Evolutionary conservation across 2,797 vertebrate species (phyloP), one percentile per base, ranked within the genome.

Genomic region (Rhinogobio ventralis): DNA sequence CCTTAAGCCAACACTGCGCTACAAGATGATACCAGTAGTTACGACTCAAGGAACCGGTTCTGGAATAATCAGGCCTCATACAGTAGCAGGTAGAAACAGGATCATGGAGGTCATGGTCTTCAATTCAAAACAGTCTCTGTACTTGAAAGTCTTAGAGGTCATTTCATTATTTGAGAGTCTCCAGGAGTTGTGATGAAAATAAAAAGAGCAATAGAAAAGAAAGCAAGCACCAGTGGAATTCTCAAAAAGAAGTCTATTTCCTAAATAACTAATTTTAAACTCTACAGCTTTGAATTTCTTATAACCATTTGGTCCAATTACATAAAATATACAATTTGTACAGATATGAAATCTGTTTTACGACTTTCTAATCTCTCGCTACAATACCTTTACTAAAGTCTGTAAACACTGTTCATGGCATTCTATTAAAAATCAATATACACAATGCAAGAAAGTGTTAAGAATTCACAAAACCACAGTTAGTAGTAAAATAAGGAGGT

Each of bases 241-340:
- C 45, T 79, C 86, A 55, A 81, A 84, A 87, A n/a, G 84, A 15
- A 62, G 67, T 89, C 6, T 90, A 82, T 28, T 81, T 84, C 84
- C 81, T 64, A 89, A 83, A 88, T 85, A 57, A 75, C 9, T 79
- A 55, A 28, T 66, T 78, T 55, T 86, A 87, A 88, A 85, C 85
- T 67, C 53, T 62, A 84, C 53, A 30, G 11, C 87, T 87, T 76
- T 79, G 23, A 84, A 87, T 84, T 89, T 85, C 82, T 86, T 76
- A 74, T 75, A 89, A 91, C 86, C 53, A 73, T 93, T 93, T 95
- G 93, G 93, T 94, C 94, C 90, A 85, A 85, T 89, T 91, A 88
- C 86, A 90, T 87, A 88, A 89, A 81, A 91, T 88, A 81, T 80
- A 88, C 85, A 83, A 57, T 88, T 86, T 88, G 75, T 88, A 91